Evolutionary conservation across 2,797 vertebrate species (phyloP).

Genomic region (Microctenopoma lineatum): DNA sequence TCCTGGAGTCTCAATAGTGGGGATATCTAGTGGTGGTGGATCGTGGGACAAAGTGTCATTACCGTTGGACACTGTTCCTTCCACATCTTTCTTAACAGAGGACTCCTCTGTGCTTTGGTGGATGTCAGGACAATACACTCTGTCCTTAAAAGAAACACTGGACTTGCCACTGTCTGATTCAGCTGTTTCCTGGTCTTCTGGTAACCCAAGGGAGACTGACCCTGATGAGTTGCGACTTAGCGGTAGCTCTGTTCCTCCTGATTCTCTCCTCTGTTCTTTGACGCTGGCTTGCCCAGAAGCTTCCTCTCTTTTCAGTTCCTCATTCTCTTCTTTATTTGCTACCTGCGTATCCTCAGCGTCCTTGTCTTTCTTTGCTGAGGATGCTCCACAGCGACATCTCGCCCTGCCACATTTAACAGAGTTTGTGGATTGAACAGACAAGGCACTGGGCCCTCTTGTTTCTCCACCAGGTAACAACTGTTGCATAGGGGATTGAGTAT

Average conservation of each 20-base stretch:
- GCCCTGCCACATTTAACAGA: conserved; percentile 63
- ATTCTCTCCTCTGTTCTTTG: conserved; percentile 62
- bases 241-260: conserved; percentile 32
- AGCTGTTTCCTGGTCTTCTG: conserved; percentile 61
- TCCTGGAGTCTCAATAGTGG: conserved; percentile 66
- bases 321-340: conserved; percentile 7
- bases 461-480: conserved; percentile 45
- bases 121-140: conserved; percentile 6
- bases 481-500: conserved; percentile 29
- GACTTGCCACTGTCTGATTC: conserved; percentile 72
- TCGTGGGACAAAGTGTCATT: conserved; percentile 1
- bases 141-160: conserved; percentile 36
- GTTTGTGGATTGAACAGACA: conserved; percentile 56
- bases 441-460: conserved; percentile 58
- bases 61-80: conserved; percentile 4
- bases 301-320: conserved; percentile 32
- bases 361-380: conserved; percentile 25
- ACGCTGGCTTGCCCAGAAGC: conserved; percentile 45
- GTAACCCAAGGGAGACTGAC: conserved; percentile 71
- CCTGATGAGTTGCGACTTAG: conserved; percentile 67
- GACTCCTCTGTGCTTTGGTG: conserved; percentile 10
- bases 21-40: conserved; percentile 49
- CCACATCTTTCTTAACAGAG: not conserved
- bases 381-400: conserved; percentile 60
- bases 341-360: conserved; percentile 7